Conservation (phyloP, 1,140 invertebrate species). For the Telenomus remus region DNA sequence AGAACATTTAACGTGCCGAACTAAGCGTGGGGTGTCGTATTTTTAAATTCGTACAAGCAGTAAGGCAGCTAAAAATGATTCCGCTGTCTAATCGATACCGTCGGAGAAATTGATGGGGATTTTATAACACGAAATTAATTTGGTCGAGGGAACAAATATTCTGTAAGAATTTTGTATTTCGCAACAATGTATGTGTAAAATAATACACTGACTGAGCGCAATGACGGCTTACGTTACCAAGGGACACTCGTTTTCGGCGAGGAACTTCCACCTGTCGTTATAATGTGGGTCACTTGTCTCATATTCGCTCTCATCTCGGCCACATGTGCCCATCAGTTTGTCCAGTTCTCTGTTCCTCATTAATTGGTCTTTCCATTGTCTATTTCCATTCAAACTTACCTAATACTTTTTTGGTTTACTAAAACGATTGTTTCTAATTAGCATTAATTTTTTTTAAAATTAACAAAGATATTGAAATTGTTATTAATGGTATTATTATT, state of each 20-base stretch:
- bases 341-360: conserved; percentile 30
- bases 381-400: conserved; percentile 25
- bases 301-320: conserved; percentile 50
- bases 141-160: no score
- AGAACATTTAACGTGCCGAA: no score
- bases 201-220: conserved; percentile 35
- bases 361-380: conserved; percentile 41
- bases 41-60: no score
- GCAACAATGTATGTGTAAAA: conserved; percentile 43
- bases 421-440: no score
- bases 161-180: conserved; percentile 31
- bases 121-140: conserved; percentile 27
- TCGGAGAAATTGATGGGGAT: no score
- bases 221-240: conserved; percentile 41
- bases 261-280: conserved; percentile 62
- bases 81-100: no score
- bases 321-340: conserved; percentile 30
- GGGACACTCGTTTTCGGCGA: conserved; percentile 48
- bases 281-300: conserved; percentile 65
- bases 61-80: no score
- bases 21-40: no score
- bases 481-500: no score
- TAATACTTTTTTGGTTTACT: no score
- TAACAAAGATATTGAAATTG: no score
- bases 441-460: no score